phyloP scores from a whole-genome alignment of 37 sponge, comb jelly and placozoan genomes.

The Halisarca cf. caerulea region DNA sequence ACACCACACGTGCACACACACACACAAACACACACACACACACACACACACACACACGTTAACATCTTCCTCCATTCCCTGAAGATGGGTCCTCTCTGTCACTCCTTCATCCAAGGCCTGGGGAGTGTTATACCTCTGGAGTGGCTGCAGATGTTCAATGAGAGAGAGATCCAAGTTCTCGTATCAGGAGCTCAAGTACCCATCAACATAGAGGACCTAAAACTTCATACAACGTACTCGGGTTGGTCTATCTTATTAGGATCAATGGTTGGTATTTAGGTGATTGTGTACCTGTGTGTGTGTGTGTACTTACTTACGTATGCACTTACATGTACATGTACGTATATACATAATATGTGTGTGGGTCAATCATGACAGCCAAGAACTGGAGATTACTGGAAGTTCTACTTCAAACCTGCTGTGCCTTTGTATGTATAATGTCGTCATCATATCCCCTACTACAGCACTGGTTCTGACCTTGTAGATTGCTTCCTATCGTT shows the following conservation, averaged over 20 bases:
- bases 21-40: no score
- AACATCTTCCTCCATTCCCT: no score
- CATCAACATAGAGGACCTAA: constrained; percentile 64
- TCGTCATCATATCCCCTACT: no score
- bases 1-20: no score
- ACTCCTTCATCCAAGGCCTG: constrained; percentile 75
- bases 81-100: constrained; percentile 62
- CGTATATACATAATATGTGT: no score
- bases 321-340: background rate
- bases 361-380: background rate
- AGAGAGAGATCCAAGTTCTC: constrained; percentile 73
- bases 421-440: no score
- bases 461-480: background rate
- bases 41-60: no score
- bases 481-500: no score
- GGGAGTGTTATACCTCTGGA: constrained; percentile 63
- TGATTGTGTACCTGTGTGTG: background rate
- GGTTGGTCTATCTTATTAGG: constrained; percentile 28
- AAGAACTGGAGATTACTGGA: no score
- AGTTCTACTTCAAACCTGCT: no score
- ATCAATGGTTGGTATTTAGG: background rate
- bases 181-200: constrained; percentile 81
- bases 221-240: constrained; percentile 56
- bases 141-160: constrained; percentile 84
- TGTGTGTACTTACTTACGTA: background rate